Evolutionary conservation across 1,140 invertebrate species (phyloP).

Genomic region (Leptonema lineaticorne): DNA sequence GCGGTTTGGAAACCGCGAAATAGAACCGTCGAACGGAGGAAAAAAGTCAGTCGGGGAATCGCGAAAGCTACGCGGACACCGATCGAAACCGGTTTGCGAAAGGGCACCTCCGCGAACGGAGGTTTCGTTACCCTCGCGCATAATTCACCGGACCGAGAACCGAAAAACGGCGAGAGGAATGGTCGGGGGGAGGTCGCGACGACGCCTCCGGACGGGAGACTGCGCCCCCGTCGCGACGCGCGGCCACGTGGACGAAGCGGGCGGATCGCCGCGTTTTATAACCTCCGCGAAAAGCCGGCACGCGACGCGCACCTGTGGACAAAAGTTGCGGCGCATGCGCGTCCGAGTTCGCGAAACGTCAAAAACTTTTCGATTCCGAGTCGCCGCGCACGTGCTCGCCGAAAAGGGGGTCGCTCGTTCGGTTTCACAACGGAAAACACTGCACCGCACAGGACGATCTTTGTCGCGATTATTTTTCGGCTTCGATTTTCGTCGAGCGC

Average conservation of each 20-base stretch:
- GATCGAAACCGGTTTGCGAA: conserved; percentile 1
- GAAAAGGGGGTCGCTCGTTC: conserved; percentile 12
- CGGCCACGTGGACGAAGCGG: background rate
- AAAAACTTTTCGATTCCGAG: background rate
- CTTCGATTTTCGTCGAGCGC: too few relatives aligned
- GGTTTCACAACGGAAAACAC: too few relatives aligned
- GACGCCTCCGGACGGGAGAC: background rate
- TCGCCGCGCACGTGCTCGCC: background rate
- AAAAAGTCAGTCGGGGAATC: too few relatives aligned
- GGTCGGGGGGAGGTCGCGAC: background rate
- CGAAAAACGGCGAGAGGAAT: background rate
- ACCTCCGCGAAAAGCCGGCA: conserved; percentile 47
- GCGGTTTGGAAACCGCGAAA: too few relatives aligned
- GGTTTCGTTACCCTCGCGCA: conserved; percentile 11
- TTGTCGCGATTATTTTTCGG: too few relatives aligned
- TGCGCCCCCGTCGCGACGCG: background rate
- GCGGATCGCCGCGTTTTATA: background rate
- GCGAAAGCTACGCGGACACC: background rate
- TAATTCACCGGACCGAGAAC: background rate
- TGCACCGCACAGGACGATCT: too few relatives aligned
- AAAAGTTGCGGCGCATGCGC: background rate
- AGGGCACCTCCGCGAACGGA: conserved; percentile 6
- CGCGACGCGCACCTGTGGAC: conserved; percentile 38
- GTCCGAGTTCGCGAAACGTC: background rate
- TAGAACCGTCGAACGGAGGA: too few relatives aligned